A percentile compares a stretch with the other conserved stretches of the same genome.
These are phyloP conservation scores for Anisognathus igniventris DNA, from an alignment of 2,797 vertebrate species.

Conservation along the genomic window DNA sequence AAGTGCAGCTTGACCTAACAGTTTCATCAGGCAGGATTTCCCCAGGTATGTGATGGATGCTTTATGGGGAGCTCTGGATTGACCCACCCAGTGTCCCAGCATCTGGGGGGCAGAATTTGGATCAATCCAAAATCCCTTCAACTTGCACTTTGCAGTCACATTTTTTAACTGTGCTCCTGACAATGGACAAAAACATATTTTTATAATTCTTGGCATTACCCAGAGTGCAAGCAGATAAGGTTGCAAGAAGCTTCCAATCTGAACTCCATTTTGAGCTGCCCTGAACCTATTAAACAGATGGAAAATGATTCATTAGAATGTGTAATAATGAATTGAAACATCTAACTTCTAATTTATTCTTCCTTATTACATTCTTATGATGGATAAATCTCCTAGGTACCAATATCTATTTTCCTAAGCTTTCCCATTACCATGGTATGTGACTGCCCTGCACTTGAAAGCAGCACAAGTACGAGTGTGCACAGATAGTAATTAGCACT, in stretches of 20 bases:
- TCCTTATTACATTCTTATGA: not conserved
- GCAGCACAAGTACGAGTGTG: not conserved
- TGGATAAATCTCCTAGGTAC: not conserved
- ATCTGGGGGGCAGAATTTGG: not conserved
- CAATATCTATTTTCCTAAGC: not conserved
- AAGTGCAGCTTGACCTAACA: not conserved
- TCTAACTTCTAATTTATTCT: conserved; percentile 27
- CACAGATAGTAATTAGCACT: not conserved
- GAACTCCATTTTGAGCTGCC: conserved; percentile 1
- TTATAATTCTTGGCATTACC: not conserved
- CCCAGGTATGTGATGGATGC: not conserved
- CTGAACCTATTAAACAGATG: not conserved
- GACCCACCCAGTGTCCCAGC: not conserved
- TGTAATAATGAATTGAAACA: conserved; percentile 12
- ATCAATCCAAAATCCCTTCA: not conserved
- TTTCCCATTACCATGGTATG: not conserved
- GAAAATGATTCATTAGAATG: not conserved
- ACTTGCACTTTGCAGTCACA: not conserved
- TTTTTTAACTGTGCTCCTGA: not conserved
- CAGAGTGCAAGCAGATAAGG: not conserved
- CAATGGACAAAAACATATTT: not conserved
- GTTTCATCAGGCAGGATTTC: not conserved
- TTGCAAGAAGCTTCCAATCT: not conserved
- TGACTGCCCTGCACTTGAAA: not conserved
- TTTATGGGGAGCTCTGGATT: not conserved